Percentiles rank a stretch among this genome's conserved stretches.
Conservation (phyloP, 2,888 invertebrate genomes). For the Eristalis intricaria region DNA sequence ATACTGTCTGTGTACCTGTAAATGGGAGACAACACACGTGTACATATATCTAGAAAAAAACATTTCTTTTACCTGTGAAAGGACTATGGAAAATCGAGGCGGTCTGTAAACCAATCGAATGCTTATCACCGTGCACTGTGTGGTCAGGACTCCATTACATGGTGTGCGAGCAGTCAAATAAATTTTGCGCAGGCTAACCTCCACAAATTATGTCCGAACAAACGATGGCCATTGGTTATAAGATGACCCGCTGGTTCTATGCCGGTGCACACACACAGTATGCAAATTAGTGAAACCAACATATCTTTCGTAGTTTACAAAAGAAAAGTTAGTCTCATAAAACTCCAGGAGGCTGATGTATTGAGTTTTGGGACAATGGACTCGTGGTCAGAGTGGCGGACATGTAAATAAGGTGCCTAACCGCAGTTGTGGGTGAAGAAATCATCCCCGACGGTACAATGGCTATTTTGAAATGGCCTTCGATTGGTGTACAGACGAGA, state of each 20-base stretch:
- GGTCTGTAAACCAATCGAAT: slow-evolving; percentile 47
- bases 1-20: slow-evolving; percentile 81
- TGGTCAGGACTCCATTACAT: slow-evolving; percentile 39
- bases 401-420: slow-evolving; percentile 1
- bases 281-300: slow-evolving; percentile 63
- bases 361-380: slow-evolving; percentile 34
- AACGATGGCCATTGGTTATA: slow-evolving; percentile 54
- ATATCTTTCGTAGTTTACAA: slow-evolving; percentile 9
- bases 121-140: slow-evolving; percentile 41
- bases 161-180: slow-evolving; percentile 39
- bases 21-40: slow-evolving; percentile 60
- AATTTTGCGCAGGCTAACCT: slow-evolving; percentile 35
- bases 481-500: slow-evolving; percentile 28
- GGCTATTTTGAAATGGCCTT: slow-evolving; percentile 2
- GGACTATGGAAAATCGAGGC: slow-evolving; percentile 14
- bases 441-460: slow-evolving; percentile 24
- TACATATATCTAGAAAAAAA: slow-evolving; percentile 27
- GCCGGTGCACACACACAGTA: slow-evolving; percentile 43
- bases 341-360: slow-evolving; percentile 50
- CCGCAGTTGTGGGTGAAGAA: slow-evolving; percentile 45
- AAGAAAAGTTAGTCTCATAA: slow-evolving; percentile 42
- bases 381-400: neutral
- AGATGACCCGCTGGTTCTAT: slow-evolving; percentile 60
- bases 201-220: slow-evolving; percentile 39
- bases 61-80: slow-evolving; percentile 13